These are phyloP conservation scores for Hypotaenidia philippensis DNA, from an alignment of 2,797 vertebrate genomes.

Conservation along the genomic window DNA sequence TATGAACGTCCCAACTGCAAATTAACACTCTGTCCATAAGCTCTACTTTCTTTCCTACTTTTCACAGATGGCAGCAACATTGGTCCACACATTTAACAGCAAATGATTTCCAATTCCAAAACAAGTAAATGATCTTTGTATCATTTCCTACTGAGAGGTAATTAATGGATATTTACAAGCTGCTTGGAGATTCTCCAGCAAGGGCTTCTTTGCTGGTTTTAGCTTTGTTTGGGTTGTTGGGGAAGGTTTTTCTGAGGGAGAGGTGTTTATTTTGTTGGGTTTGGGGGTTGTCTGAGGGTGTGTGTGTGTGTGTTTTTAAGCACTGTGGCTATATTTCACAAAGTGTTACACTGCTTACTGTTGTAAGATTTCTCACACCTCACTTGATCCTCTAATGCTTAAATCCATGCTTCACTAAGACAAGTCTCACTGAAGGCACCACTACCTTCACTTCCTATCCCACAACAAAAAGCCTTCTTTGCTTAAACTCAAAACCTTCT, in stretches of 20 bases:
- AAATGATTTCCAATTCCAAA: constrained; percentile 38
- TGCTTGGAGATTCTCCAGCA: constrained; percentile 22
- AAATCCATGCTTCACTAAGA: neutral
- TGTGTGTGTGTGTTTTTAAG: neutral
- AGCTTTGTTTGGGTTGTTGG: neutral
- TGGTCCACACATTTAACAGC: constrained; percentile 11
- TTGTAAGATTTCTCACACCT: neutral
- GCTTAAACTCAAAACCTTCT: neutral
- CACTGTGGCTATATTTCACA: neutral
- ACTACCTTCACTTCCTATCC: neutral
- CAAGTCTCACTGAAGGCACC: neutral
- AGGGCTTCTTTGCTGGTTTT: neutral
- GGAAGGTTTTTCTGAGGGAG: too few species aligned
- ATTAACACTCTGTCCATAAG: neutral
- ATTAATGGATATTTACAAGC: constrained; percentile 57
- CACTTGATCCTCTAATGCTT: neutral
- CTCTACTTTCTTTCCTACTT: neutral
- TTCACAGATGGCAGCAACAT: constrained; percentile 33
- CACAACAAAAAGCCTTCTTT: neutral
- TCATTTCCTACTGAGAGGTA: constrained; percentile 32
- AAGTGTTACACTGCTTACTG: neutral
- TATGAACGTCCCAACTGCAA: neutral
- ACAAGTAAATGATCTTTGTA: constrained; percentile 45
- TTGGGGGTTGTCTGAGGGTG: too few species aligned
- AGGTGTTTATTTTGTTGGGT: too few species aligned